Conservation (phyloP, 2,888 invertebrate species). For the Allolobophora icterica region DNA sequence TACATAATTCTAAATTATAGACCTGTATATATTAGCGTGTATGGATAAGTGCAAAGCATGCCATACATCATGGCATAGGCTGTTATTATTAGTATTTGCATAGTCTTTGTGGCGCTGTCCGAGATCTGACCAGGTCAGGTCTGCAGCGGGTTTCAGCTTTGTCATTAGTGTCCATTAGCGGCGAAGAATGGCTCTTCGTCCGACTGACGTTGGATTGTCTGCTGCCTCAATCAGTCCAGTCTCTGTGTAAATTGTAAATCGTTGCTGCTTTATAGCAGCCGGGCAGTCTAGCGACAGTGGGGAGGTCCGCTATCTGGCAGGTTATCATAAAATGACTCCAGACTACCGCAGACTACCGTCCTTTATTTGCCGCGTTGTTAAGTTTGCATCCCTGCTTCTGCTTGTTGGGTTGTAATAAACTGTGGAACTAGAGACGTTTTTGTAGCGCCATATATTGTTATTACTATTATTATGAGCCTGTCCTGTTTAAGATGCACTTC, state of each 20-base stretch:
- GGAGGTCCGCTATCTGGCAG: not conserved
- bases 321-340: not conserved
- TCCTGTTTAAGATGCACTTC: not conserved
- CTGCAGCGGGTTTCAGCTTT: not conserved
- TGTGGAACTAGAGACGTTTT: not conserved
- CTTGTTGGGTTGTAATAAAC: not conserved
- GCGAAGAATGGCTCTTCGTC: not conserved
- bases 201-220: not conserved
- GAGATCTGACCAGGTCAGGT: not conserved
- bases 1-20: not conserved
- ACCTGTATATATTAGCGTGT: no score
- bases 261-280: not conserved
- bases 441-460: not conserved
- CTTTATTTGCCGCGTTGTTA: not conserved
- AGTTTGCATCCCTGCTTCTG: not conserved
- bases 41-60: not conserved
- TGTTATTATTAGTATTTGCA: constrained; percentile 11
- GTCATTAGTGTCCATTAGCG: not conserved
- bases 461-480: not conserved
- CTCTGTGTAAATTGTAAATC: not conserved
- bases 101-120: not conserved
- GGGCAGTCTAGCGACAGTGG: not conserved
- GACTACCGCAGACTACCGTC: not conserved
- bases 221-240: not conserved
- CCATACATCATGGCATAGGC: not conserved